phyloP scores from a whole-genome alignment of 2,888 invertebrate species.

The Drosophila colorata region DNA sequence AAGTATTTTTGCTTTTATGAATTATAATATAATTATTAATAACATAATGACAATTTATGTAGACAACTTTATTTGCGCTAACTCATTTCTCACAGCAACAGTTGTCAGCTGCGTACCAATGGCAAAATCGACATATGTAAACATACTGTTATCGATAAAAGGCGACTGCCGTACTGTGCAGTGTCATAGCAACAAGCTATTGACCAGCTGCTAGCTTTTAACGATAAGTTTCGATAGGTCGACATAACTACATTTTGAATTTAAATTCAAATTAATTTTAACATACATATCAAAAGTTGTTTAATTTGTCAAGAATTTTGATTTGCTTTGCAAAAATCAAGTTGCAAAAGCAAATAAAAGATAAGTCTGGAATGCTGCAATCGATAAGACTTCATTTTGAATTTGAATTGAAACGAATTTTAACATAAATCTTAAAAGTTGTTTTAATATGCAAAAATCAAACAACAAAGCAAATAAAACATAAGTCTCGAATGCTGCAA shows the following conservation, averaged over 20 bases:
- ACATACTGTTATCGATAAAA: conserved; percentile 27
- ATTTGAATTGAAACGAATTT: too few species aligned
- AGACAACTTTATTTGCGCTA: neutral
- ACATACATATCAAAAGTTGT: neutral
- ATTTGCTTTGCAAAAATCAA: too few species aligned
- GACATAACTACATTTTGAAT: conserved; percentile 8
- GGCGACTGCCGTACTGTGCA: conserved; percentile 10
- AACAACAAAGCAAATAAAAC: too few species aligned
- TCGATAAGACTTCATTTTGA: too few species aligned
- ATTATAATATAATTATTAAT: too few species aligned
- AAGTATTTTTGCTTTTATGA: neutral
- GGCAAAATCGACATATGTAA: neutral
- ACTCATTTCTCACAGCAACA: conserved; percentile 14
- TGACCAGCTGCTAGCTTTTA: neutral
- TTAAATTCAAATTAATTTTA: conserved; percentile 31
- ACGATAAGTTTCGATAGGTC: conserved; percentile 7
- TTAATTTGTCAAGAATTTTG: too few species aligned
- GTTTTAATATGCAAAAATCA: too few species aligned
- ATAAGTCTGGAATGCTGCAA: too few species aligned
- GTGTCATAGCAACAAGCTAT: conserved; percentile 22
- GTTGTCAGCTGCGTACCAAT: conserved; percentile 31
- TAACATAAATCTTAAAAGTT: too few species aligned
- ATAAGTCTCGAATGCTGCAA: too few species aligned
- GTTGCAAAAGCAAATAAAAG: neutral
- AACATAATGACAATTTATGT: too few species aligned